These are phyloP conservation scores for Boloria selene DNA, from an alignment of 2,888 invertebrate genomes.

Conservation along the genomic window DNA sequence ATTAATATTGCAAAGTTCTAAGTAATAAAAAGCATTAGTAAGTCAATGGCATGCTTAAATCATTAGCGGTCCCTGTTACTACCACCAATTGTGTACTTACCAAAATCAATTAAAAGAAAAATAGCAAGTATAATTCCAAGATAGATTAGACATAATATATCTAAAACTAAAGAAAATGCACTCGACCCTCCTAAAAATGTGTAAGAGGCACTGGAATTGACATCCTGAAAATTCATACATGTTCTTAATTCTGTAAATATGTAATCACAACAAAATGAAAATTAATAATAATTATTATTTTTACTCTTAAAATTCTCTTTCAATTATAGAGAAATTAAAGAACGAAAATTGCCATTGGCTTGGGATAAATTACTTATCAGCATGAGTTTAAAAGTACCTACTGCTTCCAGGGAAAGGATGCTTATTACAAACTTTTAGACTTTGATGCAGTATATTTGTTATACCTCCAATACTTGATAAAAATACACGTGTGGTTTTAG, in stretches of 20 bases:
- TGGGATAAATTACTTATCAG: too few relatives aligned
- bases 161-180: slow-evolving; percentile 89
- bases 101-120: slow-evolving; percentile 82
- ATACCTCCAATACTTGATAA: too few relatives aligned
- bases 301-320: not conserved
- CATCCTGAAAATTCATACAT: slow-evolving; percentile 72
- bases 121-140: slow-evolving; percentile 84
- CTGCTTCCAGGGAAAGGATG: not conserved
- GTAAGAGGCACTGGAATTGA: slow-evolving; percentile 87
- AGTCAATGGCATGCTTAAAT: too few relatives aligned
- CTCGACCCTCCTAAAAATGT: slow-evolving; percentile 84
- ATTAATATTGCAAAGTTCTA: too few relatives aligned
- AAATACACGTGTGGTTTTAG: too few relatives aligned
- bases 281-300: not conserved
- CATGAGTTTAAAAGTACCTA: too few relatives aligned
- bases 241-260: too few relatives aligned
- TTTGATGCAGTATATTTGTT: too few relatives aligned
- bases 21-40: too few relatives aligned
- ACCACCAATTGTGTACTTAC: slow-evolving; percentile 78
- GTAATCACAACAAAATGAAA: not conserved
- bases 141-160: slow-evolving; percentile 86
- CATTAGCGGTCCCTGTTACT: too few relatives aligned
- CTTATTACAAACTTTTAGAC: not conserved
- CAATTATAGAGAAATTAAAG: too few relatives aligned
- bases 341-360: too few relatives aligned